Conservation (phyloP, 1,140 invertebrate species). For the Anagrus nilaparvatae region DNA sequence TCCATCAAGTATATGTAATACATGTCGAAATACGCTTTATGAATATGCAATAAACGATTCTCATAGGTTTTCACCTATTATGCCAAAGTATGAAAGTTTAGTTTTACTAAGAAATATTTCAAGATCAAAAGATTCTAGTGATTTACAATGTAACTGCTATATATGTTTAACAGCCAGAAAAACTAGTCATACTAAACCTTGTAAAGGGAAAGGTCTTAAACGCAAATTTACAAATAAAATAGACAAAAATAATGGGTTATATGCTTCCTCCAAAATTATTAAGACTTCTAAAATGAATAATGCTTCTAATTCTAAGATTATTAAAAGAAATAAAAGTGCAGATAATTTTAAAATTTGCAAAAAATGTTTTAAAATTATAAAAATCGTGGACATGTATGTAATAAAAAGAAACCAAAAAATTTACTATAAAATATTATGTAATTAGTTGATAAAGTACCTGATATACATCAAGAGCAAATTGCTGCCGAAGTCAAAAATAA, state of each 20-base stretch:
- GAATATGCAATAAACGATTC: too few species aligned
- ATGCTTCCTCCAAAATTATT: background rate
- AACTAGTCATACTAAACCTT: too few species aligned
- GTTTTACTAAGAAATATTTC: background rate
- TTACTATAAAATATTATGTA: background rate
- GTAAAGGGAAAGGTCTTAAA: too few species aligned
- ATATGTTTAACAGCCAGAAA: slow-evolving; percentile 4
- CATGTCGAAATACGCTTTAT: too few species aligned
- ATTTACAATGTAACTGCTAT: slow-evolving; percentile 1
- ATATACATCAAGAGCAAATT: too few species aligned
- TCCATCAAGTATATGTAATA: too few species aligned
- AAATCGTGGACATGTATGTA: background rate
- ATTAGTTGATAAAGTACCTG: background rate
- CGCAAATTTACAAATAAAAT: background rate
- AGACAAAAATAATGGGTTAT: background rate
- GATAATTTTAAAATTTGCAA: too few species aligned
- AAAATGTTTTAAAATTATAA: too few species aligned
- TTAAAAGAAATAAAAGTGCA: too few species aligned
- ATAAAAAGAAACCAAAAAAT: background rate
- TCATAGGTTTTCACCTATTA: background rate
- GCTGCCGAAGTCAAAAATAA: background rate
- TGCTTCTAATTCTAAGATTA: too few species aligned
- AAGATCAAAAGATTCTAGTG: background rate
- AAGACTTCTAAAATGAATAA: too few species aligned
- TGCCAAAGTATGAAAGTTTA: slow-evolving; percentile 1